Evolutionary conservation across 2,113 vertebrate genomes (phyloP).

Genomic region (Trachemys scripta): DNA sequence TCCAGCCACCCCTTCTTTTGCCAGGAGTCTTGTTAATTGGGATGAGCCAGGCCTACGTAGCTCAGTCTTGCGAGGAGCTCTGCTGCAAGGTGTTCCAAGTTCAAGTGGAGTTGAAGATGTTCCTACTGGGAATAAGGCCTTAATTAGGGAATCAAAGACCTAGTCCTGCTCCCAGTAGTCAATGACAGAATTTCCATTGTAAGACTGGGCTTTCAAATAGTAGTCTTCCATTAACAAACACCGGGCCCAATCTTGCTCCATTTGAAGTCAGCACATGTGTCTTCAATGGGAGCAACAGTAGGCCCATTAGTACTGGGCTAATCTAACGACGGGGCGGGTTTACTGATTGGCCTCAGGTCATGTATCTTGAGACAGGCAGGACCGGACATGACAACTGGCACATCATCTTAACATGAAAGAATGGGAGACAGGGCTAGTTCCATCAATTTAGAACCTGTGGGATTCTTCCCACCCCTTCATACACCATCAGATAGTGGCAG

Average conservation of each 20-base stretch:
- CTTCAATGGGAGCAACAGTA: not conserved
- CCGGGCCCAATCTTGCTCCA: not conserved
- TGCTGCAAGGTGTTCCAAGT: not conserved
- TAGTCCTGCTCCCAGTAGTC: not conserved
- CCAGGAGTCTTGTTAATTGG: not conserved
- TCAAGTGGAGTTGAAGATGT: conserved; percentile 37
- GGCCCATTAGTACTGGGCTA: not conserved
- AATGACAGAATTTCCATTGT: not conserved
- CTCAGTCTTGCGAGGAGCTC: not conserved
- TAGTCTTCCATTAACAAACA: not conserved
- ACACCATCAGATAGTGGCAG: not conserved
- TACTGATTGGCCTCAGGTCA: not conserved
- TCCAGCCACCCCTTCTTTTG: not conserved
- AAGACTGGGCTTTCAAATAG: not conserved
- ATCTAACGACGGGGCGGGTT: not conserved
- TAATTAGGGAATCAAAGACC: not conserved
- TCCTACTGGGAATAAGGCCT: not conserved
- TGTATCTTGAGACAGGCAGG: not conserved
- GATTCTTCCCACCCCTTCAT: not conserved
- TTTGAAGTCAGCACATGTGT: not conserved
- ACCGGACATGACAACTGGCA: not conserved
- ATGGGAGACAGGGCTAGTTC: not conserved
- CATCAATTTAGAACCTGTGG: not conserved
- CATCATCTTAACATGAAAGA: not conserved
- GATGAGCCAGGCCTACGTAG: not conserved